Conservation (phyloP, 2,113 vertebrate genomes). For the Cyanoliseus patagonus region DNA sequence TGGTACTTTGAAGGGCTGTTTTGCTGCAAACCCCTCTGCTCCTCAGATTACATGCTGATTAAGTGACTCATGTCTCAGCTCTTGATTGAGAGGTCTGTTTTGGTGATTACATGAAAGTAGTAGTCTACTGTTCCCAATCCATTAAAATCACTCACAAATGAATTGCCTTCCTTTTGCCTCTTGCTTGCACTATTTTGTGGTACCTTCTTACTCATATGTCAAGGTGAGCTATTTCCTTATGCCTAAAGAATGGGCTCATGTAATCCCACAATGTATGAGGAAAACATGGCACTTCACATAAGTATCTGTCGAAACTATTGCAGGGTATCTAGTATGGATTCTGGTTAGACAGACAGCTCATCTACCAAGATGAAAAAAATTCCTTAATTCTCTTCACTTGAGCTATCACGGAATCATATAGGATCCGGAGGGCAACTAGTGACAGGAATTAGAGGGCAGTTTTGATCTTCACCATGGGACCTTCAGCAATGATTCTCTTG, state of each 20-base stretch:
- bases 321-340: neutral
- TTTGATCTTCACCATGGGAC: neutral
- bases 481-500: neutral
- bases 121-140: neutral
- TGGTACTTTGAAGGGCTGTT: neutral
- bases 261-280: neutral
- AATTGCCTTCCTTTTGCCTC: constrained; percentile 1
- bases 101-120: neutral
- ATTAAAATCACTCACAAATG: constrained; percentile 33
- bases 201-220: neutral
- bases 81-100: constrained; percentile 27
- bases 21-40: neutral
- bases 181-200: neutral
- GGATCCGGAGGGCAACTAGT: neutral
- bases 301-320: neutral
- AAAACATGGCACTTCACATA: neutral
- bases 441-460: neutral
- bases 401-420: neutral
- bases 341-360: neutral
- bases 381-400: neutral
- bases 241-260: neutral
- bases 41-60: neutral
- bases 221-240: neutral
- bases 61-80: neutral
- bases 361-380: neutral